These are phyloP conservation scores for Marronus borbonicus DNA, from an alignment of 2,888 invertebrate genomes.

Conservation along the genomic window DNA sequence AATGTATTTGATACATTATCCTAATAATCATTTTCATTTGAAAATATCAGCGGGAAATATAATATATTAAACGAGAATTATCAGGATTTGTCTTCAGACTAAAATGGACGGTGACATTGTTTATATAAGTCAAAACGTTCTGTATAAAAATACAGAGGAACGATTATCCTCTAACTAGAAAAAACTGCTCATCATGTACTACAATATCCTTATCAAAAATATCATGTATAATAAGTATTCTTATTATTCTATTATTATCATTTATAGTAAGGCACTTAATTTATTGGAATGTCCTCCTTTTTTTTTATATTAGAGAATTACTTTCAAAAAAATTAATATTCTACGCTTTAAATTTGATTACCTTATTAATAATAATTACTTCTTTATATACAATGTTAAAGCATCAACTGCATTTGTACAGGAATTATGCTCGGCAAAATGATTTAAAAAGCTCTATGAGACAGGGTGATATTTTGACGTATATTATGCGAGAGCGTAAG, in stretches of 20 bases:
- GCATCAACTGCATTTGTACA: constrained; percentile 12
- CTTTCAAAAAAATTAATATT: no score
- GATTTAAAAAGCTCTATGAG: constrained; percentile 5
- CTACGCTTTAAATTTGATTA: no score
- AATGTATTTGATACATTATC: constrained; percentile 9
- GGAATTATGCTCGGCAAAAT: not conserved
- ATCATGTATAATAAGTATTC: constrained; percentile 11
- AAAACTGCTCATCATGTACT: not conserved
- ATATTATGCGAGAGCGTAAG: not conserved
- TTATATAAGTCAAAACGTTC: not conserved
- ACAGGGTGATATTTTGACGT: not conserved
- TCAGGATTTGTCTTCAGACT: constrained; percentile 40
- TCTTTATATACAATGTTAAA: constrained; percentile 24
- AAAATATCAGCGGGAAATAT: constrained; percentile 2
- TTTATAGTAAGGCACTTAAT: constrained; percentile 25
- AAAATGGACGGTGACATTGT: constrained; percentile 29
- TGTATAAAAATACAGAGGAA: not conserved
- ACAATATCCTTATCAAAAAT: constrained; percentile 27
- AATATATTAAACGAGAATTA: constrained; percentile 26
- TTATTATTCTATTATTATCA: not conserved
- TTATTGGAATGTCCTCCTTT: constrained; percentile 26
- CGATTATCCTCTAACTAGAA: not conserved
- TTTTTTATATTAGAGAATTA: no score
- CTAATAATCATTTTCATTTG: not conserved
- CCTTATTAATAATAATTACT: not conserved